Conservation (phyloP, 2,113 vertebrate genomes). For the Cheirogaleus medius region DNA sequence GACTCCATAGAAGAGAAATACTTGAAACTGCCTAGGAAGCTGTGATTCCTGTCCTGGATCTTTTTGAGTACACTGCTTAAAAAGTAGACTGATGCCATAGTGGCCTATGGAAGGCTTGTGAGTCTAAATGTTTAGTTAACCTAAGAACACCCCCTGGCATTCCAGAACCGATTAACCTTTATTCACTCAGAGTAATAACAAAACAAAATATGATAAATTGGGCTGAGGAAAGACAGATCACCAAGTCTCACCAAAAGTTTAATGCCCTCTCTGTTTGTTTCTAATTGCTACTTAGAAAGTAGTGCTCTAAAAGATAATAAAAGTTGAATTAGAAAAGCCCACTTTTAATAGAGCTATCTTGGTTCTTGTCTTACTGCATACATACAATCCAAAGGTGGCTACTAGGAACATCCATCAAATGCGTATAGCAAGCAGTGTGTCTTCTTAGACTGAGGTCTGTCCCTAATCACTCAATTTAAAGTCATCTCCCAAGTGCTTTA, state of each 20-base stretch:
- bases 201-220: neutral
- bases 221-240: neutral
- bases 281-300: neutral
- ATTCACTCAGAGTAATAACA: neutral
- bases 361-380: neutral
- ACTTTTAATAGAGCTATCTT: neutral
- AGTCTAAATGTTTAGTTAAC: neutral
- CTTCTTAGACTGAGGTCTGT: neutral
- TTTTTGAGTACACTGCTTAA: neutral
- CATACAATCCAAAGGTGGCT: too few relatives aligned
- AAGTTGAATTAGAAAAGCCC: neutral
- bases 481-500: neutral
- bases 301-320: neutral
- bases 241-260: neutral
- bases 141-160: neutral
- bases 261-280: neutral
- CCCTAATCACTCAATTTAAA: too few relatives aligned
- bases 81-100: neutral
- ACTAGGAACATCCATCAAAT: neutral
- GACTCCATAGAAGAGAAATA: neutral
- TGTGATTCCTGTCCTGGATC: neutral
- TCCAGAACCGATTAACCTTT: neutral
- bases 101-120: neutral
- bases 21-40: neutral
- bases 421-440: fast-evolving